Evolutionary conservation across 1,140 invertebrate genomes (phyloP), one percentile per base, ranked within the genome.

Genomic region (Hyles vespertilio): DNA sequence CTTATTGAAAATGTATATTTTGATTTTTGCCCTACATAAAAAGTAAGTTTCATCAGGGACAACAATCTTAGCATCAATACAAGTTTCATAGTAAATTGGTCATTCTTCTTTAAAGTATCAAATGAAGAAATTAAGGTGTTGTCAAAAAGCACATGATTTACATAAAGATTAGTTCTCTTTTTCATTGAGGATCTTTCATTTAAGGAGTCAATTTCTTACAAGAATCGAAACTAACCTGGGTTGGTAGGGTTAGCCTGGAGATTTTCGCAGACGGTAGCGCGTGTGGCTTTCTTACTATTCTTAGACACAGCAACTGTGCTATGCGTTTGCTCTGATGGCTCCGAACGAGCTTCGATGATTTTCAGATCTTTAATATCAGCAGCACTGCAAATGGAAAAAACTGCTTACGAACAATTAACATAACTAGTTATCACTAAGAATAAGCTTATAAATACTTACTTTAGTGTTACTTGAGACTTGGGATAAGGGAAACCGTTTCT

Each of bases 401-500:
- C 32, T 6, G 43, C n/a, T 3, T 36, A 22, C 36, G 8, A 5
- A 8, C 36, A 40, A 40, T 40, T 40, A 40, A 5, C 8, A 40
- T 8, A 40, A 40, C 36, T 8, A 40, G 8, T 5, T 40, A 40
- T 40, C 12, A 12, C 12, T 12, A 3, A 44, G 1, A 44, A 54
- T 52, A 40, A n/a, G 12, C 12, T 22, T 36, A 32, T 45, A 48
- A 8, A 9, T 57, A 67, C 77, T 79, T 76, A 90, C 89, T 89
- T 90, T 1, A 90, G 63, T 2, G 87, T 89, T 10, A 90, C 84
- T 75, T 87, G 75, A 36, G 84, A 75, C 52, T 90, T 87, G 0
- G 84, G 83, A 56, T 87, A 90, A 3, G 94, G 94, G 22, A 96
- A 91, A 4, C 95, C 95, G 90, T 98, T 96, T 61, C 93, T 92